Base-by-base conservation (phyloP, 2,888 invertebrate genomes). In the Chloroclysta siterata region DNA sequence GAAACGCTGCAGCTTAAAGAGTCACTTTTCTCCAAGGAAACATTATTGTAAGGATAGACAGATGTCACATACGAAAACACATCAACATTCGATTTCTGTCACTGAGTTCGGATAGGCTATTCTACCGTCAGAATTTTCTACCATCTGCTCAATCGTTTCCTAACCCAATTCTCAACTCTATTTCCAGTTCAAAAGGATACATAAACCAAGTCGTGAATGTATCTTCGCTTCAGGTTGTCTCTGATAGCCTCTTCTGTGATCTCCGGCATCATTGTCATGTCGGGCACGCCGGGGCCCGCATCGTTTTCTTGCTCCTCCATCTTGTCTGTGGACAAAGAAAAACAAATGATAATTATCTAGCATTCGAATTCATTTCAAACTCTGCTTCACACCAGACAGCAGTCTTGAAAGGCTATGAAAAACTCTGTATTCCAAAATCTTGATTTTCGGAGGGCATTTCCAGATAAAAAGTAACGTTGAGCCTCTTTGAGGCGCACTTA, bases 231-330 rank as follows among this genome's bases (percentile, higher is more conserved):
- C 61, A 98, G 94, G 90, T 98, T 98, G 80, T 95, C 95, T 92
- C 98, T 98, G 93, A 98, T 98, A 83, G 97, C 97, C 74, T 94
- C 94, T 89, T 98, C 98, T 76, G 98, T 97, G 89, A 98, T 96
- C 93, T 97, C 95, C 74, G 97, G 96, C 93, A 98, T 97, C 84
- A 96, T 94, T 65, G 97, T 98, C 98, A 98, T 97, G 93, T 98
- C 98, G 80, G 97, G 96, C 80, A 97, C 96, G 72, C 98, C 98
- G 86, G 95, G 94, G 82, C 95, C 95, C 69, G 81, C 80, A 41
- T 83, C 81, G 56, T 75, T 83, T 76, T 89, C 90, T 74, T 86
- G 85, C 74, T 90, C 92, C 85, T 90, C 91, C 91, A 91, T 91
- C 68, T 72, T 84, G 78, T 59, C 91, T 92, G 88, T 0, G 80